A percentile compares a stretch with the other conserved stretches of the same genome.
Evolutionary conservation across 2,113 vertebrate species (phyloP).

Genomic region (Nibea albiflora): DNA sequence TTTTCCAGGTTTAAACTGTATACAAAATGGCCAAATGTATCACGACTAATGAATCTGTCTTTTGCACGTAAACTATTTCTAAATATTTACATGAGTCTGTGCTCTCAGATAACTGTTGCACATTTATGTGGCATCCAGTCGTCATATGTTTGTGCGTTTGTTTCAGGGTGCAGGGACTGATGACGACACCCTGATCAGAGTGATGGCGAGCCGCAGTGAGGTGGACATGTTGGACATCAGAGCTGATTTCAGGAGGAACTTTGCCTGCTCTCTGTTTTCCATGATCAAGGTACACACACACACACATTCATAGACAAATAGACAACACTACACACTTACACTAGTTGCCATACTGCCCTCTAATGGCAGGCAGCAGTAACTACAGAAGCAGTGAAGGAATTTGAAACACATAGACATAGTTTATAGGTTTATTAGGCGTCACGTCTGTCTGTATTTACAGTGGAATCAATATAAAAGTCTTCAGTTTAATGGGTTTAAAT

Average conservation of each 20-base stretch:
- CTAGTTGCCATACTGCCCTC: neutral
- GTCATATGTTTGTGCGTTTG: neutral
- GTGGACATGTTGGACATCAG: constrained; percentile 92
- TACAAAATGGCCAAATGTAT: too few relatives aligned
- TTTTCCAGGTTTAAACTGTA: too few relatives aligned
- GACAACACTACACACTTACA: neutral
- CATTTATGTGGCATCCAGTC: neutral
- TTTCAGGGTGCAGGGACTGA: constrained; percentile 92
- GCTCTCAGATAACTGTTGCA: neutral
- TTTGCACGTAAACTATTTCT: neutral
- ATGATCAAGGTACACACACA: constrained; percentile 77
- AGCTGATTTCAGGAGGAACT: constrained; percentile 87
- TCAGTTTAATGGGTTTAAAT: too few relatives aligned
- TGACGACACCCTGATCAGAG: constrained; percentile 91
- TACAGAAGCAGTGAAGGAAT: neutral
- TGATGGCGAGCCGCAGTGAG: constrained; percentile 93
- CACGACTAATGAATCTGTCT: too few relatives aligned
- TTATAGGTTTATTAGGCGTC: too few relatives aligned
- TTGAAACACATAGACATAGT: too few relatives aligned
- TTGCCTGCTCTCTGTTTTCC: constrained; percentile 87
- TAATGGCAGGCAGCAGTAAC: neutral
- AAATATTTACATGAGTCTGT: neutral
- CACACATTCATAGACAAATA: neutral
- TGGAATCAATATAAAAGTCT: too few relatives aligned
- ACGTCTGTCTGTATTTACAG: too few relatives aligned